Evolutionary conservation across 2,888 invertebrate genomes (phyloP).

Genomic region (Poecilobothrus nobilitatus): DNA sequence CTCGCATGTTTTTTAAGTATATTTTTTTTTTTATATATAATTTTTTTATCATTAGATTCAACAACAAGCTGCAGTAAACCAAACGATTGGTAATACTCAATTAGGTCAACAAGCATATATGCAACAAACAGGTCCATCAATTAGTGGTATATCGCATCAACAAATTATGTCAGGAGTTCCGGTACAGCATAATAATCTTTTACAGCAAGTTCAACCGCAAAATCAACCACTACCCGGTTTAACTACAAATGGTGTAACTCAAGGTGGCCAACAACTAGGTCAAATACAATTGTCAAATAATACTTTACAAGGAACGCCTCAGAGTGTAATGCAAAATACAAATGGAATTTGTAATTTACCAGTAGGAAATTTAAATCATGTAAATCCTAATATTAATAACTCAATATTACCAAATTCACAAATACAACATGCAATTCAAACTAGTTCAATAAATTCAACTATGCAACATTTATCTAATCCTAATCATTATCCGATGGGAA

Average conservation of each 20-base stretch:
- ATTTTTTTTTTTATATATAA: neutral
- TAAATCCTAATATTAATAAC: neutral
- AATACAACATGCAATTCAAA: slow-evolving; percentile 23
- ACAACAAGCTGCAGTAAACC: slow-evolving; percentile 11
- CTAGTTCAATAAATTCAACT: slow-evolving; percentile 8
- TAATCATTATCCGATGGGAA: slow-evolving; percentile 22
- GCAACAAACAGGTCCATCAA: neutral
- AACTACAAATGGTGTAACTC: neutral
- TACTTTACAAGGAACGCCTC: slow-evolving; percentile 14
- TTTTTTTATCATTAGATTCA: slow-evolving; percentile 11
- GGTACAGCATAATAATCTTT: neutral
- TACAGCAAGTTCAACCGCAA: neutral
- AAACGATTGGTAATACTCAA: neutral
- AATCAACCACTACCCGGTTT: neutral
- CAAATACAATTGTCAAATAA: neutral
- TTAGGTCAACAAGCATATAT: neutral
- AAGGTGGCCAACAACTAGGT: neutral
- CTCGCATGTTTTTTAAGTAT: neutral
- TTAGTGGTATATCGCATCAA: neutral
- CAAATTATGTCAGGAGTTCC: neutral
- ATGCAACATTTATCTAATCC: neutral
- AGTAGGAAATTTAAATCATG: slow-evolving; percentile 28
- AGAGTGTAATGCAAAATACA: slow-evolving; percentile 8
- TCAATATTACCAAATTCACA: slow-evolving; percentile 33
- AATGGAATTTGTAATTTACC: slow-evolving; percentile 14